phyloP scores from a whole-genome alignment of 2,888 invertebrate species.

The Acanthosoma haemorrhoidale region DNA sequence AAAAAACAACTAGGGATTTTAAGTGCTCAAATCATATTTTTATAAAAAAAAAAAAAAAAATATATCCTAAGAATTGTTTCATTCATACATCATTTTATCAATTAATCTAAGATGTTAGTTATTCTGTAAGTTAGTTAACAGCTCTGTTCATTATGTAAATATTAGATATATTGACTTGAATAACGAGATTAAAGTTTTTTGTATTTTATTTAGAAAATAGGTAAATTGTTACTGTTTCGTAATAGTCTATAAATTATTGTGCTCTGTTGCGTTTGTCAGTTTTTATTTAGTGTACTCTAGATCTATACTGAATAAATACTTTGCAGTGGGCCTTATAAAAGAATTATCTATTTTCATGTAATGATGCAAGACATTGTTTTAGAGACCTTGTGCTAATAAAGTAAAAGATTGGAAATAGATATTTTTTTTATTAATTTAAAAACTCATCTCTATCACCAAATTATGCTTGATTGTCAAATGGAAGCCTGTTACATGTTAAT shows the following conservation, averaged over 20 bases:
- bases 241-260: slow-evolving; percentile 5
- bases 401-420: neutral
- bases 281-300: neutral
- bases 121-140: no score
- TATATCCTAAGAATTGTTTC: neutral
- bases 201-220: slow-evolving; percentile 19
- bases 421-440: neutral
- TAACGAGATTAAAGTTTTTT: slow-evolving; percentile 11
- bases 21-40: slow-evolving; percentile 1
- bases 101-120: neutral
- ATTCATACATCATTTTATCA: neutral
- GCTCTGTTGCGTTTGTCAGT: neutral
- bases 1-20: neutral
- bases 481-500: neutral
- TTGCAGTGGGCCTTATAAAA: neutral
- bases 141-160: slow-evolving; percentile 10
- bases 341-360: neutral
- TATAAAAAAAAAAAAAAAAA: no score
- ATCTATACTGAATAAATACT: neutral
- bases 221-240: slow-evolving; percentile 22
- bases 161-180: slow-evolving; percentile 4
- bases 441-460: neutral
- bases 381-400: neutral
- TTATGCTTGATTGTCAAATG: neutral
- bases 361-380: neutral